Evolutionary conservation across 1,140 invertebrate genomes (phyloP), one percentile per base, ranked within the genome.

Genomic region (Drosophila bifasciata): DNA sequence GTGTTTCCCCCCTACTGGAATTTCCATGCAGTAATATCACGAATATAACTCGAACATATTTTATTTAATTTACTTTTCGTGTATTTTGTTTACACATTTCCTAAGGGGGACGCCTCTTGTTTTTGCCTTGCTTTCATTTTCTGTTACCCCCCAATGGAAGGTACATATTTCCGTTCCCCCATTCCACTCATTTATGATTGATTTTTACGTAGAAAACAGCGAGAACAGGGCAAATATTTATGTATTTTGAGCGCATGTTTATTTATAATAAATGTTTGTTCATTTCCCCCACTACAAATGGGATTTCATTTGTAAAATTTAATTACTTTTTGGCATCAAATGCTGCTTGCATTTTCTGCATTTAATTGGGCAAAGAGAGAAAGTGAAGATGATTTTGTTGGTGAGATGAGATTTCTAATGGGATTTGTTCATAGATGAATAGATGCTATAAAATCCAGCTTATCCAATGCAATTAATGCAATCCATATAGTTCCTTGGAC

Each of bases 21-120:
- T 39, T 44, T 23, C 28, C 8, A 51, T 52, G 13, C 16, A 17
- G 28, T 28, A 45, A 41, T 41, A 59, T 41, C 23, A 25, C 23
- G 6, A 25, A 6, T 66, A 39, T 32, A 28, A 21, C 3, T 3
- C n/a, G 16, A 57, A 49, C 48, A 71, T 62, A 51, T 73, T 73
- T 63, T 41, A 73, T 73, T 73, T 46, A 41, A 73, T 73, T 57
- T 57, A 40, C 44, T 71, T 71, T 41, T 9, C 49, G 16, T 52
- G 25, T 40, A 16, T 25, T 36, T 43, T 63, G 48, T 57, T 43
- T 57, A 57, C 69, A 36, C 32, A 51, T 57, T 73, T 72, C 51
- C 50, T 25, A 21, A 21, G 16, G 70, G 45, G 45, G 69, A 43
- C 28, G 11, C 17, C 49, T 32, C 15, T 49, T 68, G 58, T 53